Evolutionary conservation across 2,888 invertebrate species (phyloP), one percentile per base, ranked within the genome.

Genomic region (Hirtodrosophila histrioides): DNA sequence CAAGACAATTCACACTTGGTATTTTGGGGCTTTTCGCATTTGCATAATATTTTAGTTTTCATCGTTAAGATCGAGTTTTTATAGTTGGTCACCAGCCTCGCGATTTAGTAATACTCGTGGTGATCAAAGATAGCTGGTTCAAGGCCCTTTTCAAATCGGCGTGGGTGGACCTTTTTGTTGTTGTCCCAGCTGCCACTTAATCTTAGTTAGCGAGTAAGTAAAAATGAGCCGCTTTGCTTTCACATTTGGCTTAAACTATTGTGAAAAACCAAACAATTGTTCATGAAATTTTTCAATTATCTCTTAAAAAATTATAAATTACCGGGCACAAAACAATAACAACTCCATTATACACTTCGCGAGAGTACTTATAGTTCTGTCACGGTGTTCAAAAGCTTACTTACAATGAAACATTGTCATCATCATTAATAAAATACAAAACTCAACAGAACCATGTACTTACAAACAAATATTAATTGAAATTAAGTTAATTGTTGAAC

Each of bases 181-280:
- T 40, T 60, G 17, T 36, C 27, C 3, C 31, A 40, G 23, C 12
- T 37, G 23, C 9, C 24, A 48, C 23, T 69, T 58, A 27, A 7
- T 29, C 6, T 49, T 36, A 53, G 54, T 64, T 69, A 44, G 37
- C 48, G 45, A 44, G 48, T 39, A 27, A 53, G 27, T 51, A 2
- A 37, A 37, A 69, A 17, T 53, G 27, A 35, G 48, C 8, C 11
- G 4, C 4, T 31, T 53, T 23, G 24, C 55, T 56, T 49, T 53
- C 41, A 23, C 48, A 39, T 39, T 64, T 39, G 53, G 60, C 44
- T 27, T 29, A 53, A 53, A 29, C 23, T 46, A 37, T 65, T 49
- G 50, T 65, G 60, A 54, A 65, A 75, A 70, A 12, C 33, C 50
- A 7, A 41, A 69, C 69, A 64, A 73, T 57, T 69, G 69, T 37